These are phyloP conservation scores for Plestiodon gilberti DNA, from an alignment of 2,113 vertebrate species.

Conservation along the genomic window DNA sequence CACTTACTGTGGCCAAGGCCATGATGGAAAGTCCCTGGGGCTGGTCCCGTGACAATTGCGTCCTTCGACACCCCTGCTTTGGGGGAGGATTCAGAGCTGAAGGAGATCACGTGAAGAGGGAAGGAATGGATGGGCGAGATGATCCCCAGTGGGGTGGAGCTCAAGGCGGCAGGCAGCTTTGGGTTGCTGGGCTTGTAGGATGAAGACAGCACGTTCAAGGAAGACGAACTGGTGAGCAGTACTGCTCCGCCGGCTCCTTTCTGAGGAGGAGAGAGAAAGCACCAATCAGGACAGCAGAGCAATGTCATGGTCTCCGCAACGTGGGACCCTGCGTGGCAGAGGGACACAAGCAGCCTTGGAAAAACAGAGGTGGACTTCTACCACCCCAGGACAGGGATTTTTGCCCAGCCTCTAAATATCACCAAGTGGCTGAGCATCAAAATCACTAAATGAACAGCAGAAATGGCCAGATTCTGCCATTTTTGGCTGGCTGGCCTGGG, in stretches of 20 bases:
- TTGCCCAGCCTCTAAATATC: too few relatives aligned
- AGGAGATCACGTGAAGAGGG: slow-evolving; percentile 79
- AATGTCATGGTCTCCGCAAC: neutral
- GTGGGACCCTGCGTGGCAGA: too few relatives aligned
- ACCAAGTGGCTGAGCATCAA: too few relatives aligned
- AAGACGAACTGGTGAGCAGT: slow-evolving; percentile 78
- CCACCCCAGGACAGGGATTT: too few relatives aligned
- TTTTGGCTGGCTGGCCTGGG: too few relatives aligned
- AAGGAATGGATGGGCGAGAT: slow-evolving; percentile 79
- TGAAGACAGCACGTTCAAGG: slow-evolving; percentile 81
- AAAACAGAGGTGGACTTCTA: too few relatives aligned
- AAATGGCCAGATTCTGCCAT: too few relatives aligned
- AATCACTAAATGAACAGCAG: too few relatives aligned
- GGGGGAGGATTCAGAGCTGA: slow-evolving; percentile 76
- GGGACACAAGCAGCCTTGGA: too few relatives aligned
- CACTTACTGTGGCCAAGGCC: slow-evolving; percentile 85
- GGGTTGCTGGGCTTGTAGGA: slow-evolving; percentile 79
- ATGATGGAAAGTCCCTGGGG: slow-evolving; percentile 83
- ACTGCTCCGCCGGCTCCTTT: slow-evolving; percentile 81
- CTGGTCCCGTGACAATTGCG: slow-evolving; percentile 81
- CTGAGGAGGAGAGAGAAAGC: slow-evolving; percentile 63
- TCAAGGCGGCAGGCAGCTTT: slow-evolving; percentile 78
- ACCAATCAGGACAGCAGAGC: slow-evolving; percentile 47
- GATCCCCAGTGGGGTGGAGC: slow-evolving; percentile 75
- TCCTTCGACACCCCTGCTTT: slow-evolving; percentile 80